These are phyloP conservation scores for Limenitis arthemis DNA, from an alignment of 2,888 invertebrate species.

Conservation along the genomic window DNA sequence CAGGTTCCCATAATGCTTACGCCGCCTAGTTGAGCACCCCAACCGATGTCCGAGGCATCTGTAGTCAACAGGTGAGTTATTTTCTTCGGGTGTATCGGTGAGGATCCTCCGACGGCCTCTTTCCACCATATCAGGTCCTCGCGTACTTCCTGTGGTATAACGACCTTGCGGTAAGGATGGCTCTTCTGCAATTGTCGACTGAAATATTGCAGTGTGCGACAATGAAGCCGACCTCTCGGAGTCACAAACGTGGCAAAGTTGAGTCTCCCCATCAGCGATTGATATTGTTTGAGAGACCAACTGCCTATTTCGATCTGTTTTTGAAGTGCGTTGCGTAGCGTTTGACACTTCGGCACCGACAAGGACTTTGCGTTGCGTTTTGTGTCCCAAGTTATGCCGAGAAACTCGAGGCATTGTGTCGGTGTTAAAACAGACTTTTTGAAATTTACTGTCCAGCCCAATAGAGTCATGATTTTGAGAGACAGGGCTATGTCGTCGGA, in stretches of 20 bases:
- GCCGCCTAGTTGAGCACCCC: constrained; percentile 24
- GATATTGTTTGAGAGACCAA: constrained; percentile 23
- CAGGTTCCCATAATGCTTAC: constrained; percentile 17
- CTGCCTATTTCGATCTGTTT: constrained; percentile 9
- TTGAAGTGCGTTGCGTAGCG: constrained; percentile 19
- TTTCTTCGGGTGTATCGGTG: constrained; percentile 1
- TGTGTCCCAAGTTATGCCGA: constrained; percentile 24
- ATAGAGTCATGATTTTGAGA: constrained; percentile 3
- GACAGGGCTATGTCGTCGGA: background rate
- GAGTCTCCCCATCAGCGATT: background rate
- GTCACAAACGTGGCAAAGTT: constrained; percentile 13
- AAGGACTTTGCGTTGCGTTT: constrained; percentile 18
- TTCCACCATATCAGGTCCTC: constrained; percentile 19
- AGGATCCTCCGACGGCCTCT: constrained; percentile 3
- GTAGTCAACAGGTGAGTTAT: constrained; percentile 23
- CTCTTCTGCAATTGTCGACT: constrained; percentile 11
- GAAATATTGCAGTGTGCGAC: constrained; percentile 18
- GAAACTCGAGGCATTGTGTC: background rate
- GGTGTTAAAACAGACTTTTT: constrained; percentile 21
- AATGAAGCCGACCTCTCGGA: constrained; percentile 17
- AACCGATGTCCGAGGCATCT: constrained; percentile 22
- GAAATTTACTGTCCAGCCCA: constrained; percentile 22
- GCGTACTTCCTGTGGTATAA: constrained; percentile 5
- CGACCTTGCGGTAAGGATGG: constrained; percentile 1
- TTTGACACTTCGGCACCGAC: constrained; percentile 19